These are phyloP conservation scores for Phymatocera aterrima DNA, from an alignment of 2,888 invertebrate genomes.

Conservation along the genomic window DNA sequence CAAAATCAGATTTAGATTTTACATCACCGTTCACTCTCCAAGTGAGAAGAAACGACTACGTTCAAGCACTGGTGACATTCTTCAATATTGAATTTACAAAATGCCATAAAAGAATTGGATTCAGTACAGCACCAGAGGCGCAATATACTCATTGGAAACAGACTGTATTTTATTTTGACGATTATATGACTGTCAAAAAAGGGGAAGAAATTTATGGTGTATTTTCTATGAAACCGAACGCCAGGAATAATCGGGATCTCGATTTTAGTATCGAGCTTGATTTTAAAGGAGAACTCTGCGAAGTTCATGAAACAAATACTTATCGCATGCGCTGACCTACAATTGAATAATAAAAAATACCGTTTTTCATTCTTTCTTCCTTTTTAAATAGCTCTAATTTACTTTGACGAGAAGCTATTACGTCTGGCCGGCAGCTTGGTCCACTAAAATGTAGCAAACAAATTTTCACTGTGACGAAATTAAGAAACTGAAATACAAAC, in stretches of 20 bases:
- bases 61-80: constrained; percentile 98
- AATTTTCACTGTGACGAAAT: no score
- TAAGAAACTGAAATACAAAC: no score
- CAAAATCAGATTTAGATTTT: constrained; percentile 95
- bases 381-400: no score
- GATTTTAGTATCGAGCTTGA: constrained; percentile 96
- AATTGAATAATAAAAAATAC: neutral
- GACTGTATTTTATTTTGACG: constrained; percentile 98
- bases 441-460: no score
- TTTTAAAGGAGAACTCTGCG: constrained; percentile 93
- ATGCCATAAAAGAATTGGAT: constrained; percentile 98
- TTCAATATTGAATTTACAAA: constrained; percentile 99
- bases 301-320: constrained; percentile 89
- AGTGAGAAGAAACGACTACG: constrained; percentile 94
- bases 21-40: constrained; percentile 90
- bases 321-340: constrained; percentile 91
- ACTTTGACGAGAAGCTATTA: no score
- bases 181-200: constrained; percentile 97
- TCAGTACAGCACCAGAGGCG: constrained; percentile 98
- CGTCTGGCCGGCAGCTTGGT: no score
- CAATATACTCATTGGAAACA: constrained; percentile 99
- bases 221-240: constrained; percentile 97
- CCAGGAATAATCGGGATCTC: constrained; percentile 96
- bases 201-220: constrained; percentile 95
- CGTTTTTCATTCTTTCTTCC: constrained; percentile 39